Evolutionary conservation across 2,888 invertebrate species (phyloP).

Genomic region (Philaethria dido): DNA sequence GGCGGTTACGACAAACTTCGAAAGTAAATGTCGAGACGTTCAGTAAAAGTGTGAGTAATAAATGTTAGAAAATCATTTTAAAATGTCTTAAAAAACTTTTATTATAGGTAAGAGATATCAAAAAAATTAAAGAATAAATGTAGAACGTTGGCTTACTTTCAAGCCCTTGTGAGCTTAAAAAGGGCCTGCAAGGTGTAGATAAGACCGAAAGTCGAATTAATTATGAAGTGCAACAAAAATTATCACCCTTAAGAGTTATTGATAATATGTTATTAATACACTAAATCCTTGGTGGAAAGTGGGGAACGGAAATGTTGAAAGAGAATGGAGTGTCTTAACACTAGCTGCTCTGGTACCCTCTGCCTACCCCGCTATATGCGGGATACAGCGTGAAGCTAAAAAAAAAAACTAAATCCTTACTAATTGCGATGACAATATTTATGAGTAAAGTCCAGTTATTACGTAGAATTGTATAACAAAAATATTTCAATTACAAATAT

Average conservation of each 20-base stretch:
- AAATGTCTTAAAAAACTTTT: conserved; percentile 31
- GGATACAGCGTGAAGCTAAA: no score
- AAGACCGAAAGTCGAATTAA: conserved; percentile 14
- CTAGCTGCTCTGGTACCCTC: no score
- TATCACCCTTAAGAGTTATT: not conserved
- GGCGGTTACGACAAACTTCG: conserved; percentile 68
- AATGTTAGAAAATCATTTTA: conserved; percentile 70
- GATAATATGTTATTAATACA: not conserved
- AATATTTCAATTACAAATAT: not conserved
- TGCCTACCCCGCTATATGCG: no score
- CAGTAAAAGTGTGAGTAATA: conserved; percentile 68
- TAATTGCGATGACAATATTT: not conserved
- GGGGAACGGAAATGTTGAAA: no score
- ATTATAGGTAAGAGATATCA: conserved; percentile 12
- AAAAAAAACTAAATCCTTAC: not conserved
- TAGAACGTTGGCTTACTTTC: conserved; percentile 21
- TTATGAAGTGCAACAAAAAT: conserved; percentile 1
- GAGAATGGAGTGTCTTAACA: no score
- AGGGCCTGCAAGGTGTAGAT: conserved; percentile 31
- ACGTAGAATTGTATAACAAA: not conserved
- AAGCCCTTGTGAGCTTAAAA: conserved; percentile 30
- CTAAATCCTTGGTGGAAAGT: no score
- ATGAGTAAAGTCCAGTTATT: not conserved
- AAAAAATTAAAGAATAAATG: conserved; percentile 20
- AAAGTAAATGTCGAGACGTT: conserved; percentile 72